A percentile compares a stretch with the other conserved stretches of the same genome.
These are phyloP conservation scores for Rhynchophorus ferrugineus DNA, from an alignment of 1,140 invertebrate species.

Conservation along the genomic window DNA sequence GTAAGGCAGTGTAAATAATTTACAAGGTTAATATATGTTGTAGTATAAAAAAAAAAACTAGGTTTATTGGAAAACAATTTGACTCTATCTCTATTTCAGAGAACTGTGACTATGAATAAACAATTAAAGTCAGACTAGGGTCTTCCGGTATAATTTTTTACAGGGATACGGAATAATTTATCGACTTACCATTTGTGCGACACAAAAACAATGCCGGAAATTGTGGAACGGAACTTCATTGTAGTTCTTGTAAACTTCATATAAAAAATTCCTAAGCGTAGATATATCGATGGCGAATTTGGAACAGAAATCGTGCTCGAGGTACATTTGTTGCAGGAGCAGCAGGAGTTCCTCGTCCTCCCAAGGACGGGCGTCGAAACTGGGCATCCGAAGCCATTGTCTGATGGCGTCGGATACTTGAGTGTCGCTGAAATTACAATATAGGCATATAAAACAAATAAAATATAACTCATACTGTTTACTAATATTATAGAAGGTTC, in stretches of 20 bases:
- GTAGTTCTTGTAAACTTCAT: slow-evolving; percentile 80
- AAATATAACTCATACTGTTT: no score
- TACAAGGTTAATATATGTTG: no score
- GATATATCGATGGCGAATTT: slow-evolving; percentile 72
- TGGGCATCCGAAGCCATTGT: slow-evolving; percentile 56
- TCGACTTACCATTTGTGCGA: slow-evolving; percentile 85
- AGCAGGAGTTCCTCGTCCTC: slow-evolving; percentile 76
- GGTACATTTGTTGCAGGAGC: slow-evolving; percentile 76
- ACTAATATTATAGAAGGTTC: no score
- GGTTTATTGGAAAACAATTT: no score
- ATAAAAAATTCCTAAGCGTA: slow-evolving; percentile 64
- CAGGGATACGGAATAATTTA: no score
- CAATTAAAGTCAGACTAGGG: no score
- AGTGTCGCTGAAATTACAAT: slow-evolving; percentile 49
- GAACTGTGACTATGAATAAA: no score
- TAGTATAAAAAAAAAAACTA: no score
- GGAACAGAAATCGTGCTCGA: slow-evolving; percentile 65
- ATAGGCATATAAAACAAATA: no score
- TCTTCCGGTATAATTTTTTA: no score
- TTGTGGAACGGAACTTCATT: slow-evolving; percentile 88
- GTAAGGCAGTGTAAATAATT: no score
- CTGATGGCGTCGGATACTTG: slow-evolving; percentile 47
- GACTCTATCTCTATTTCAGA: no score
- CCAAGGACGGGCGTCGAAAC: slow-evolving; percentile 78
- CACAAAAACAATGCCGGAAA: slow-evolving; percentile 84